These are phyloP conservation scores for Scotopteryx bipunctaria DNA, from an alignment of 2,888 invertebrate species.

Conservation along the genomic window DNA sequence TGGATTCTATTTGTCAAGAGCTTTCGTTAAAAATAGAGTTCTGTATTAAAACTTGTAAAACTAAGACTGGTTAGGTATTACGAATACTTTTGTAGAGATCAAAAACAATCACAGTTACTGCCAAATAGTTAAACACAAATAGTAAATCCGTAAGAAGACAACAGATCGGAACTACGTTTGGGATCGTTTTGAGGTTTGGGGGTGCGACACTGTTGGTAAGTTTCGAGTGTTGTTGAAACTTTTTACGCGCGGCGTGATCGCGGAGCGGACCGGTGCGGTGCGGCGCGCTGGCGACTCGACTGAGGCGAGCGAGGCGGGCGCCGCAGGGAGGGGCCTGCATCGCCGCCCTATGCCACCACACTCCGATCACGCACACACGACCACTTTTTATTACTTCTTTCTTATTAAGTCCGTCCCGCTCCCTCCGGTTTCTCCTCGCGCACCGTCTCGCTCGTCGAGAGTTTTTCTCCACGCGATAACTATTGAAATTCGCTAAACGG, in stretches of 20 bases:
- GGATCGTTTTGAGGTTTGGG: constrained; percentile 42
- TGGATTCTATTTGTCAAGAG: constrained; percentile 30
- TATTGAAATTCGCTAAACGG: constrained; percentile 84
- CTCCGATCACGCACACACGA: constrained; percentile 79
- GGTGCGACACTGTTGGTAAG: constrained; percentile 60
- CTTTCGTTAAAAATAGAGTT: constrained; percentile 8
- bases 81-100: constrained; percentile 21
- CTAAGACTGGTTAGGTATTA: background rate
- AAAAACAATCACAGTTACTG: constrained; percentile 42
- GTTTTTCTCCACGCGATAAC: constrained; percentile 82
- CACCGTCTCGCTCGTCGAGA: constrained; percentile 67
- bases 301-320: constrained; percentile 74
- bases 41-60: background rate
- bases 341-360: constrained; percentile 80
- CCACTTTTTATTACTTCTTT: constrained; percentile 82
- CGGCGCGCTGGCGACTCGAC: constrained; percentile 74
- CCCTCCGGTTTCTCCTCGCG: constrained; percentile 55
- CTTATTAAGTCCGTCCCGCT: constrained; percentile 74
- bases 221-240: constrained; percentile 73
- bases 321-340: constrained; percentile 79
- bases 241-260: constrained; percentile 70
- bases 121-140: constrained; percentile 41
- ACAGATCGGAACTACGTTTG: constrained; percentile 29
- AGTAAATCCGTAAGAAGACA: constrained; percentile 38
- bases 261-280: constrained; percentile 71